Evolutionary conservation across 2,113 vertebrate species (phyloP).

Genomic region (Irena cyanogastra): DNA sequence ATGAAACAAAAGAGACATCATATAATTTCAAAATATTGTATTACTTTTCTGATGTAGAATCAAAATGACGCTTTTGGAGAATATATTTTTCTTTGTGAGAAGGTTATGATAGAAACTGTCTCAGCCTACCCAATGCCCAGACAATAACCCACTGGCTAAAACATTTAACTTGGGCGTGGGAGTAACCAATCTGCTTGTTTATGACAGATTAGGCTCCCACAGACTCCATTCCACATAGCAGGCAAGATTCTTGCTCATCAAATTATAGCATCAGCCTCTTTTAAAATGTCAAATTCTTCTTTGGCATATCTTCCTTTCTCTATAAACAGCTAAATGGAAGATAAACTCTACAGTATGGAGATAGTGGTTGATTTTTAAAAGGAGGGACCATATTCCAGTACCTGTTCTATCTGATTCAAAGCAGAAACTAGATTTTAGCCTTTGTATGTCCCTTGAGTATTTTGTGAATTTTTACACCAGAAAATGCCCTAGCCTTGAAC

Average conservation of each 20-base stretch:
- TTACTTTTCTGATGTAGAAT: neutral
- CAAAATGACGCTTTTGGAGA: neutral
- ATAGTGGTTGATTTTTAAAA: neutral
- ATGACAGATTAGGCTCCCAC: conserved; percentile 9
- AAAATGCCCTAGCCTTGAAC: neutral
- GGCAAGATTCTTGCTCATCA: neutral
- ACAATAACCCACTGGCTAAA: neutral
- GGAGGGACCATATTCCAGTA: neutral
- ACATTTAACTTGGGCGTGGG: neutral
- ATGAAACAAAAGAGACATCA: neutral
- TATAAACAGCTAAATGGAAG: neutral
- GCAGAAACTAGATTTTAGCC: neutral
- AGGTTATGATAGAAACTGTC: neutral
- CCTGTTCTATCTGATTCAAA: neutral
- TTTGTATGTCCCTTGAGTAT: neutral
- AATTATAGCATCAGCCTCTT: neutral
- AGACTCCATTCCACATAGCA: neutral
- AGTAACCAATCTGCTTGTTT: neutral
- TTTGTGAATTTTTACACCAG: neutral
- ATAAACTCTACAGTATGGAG: neutral
- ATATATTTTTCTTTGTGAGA: neutral
- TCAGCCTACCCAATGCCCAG: neutral
- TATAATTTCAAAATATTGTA: neutral
- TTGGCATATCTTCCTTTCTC: neutral
- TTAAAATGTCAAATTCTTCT: neutral